These are phyloP conservation scores for Sebastes ruberrimus DNA, from an alignment of 2,797 vertebrate genomes.

Conservation along the genomic window DNA sequence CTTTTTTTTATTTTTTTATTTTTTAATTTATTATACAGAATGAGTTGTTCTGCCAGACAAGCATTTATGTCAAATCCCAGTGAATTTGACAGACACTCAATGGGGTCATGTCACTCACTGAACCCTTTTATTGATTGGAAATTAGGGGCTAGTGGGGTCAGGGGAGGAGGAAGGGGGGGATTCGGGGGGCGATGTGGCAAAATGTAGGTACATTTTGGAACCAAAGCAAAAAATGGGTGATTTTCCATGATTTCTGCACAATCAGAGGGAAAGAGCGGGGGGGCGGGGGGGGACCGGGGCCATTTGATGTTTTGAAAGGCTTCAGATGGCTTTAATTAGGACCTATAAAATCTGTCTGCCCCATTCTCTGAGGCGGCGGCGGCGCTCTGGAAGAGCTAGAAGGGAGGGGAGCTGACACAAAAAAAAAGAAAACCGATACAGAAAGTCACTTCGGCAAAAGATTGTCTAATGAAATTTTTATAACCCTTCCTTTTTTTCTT, in stretches of 20 bases:
- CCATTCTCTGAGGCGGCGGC: conserved; percentile 74
- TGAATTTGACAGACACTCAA: conserved; percentile 39
- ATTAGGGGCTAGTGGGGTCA: conserved; percentile 43
- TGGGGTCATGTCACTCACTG: conserved; percentile 60
- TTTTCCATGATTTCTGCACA: conserved; percentile 62
- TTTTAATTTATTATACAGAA: not conserved
- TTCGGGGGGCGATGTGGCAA: not conserved
- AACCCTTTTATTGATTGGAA: conserved; percentile 69
- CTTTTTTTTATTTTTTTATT: not conserved
- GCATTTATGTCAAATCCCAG: conserved; percentile 17
- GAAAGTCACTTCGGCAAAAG: conserved; percentile 81
- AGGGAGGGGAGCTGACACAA: conserved; percentile 56
- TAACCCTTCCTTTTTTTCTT: conserved; percentile 64
- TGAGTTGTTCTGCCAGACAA: not conserved
- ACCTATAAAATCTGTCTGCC: conserved; percentile 90
- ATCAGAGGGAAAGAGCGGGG: conserved; percentile 61
- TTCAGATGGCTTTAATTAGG: conserved; percentile 95
- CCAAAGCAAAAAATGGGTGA: conserved; percentile 44
- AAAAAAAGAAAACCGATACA: conserved; percentile 61
- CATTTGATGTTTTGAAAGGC: conserved; percentile 89
- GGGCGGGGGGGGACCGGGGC: conserved; percentile 36
- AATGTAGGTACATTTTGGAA: conserved; percentile 42
- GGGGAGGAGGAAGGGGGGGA: not conserved
- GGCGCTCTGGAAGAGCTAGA: conserved; percentile 70
- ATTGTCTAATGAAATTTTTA: conserved; percentile 83